A percentile compares a stretch with the other conserved stretches of the same genome.
phyloP scores from a whole-genome alignment of 1,140 invertebrate species.

The Ostrea denselamellosa region DNA sequence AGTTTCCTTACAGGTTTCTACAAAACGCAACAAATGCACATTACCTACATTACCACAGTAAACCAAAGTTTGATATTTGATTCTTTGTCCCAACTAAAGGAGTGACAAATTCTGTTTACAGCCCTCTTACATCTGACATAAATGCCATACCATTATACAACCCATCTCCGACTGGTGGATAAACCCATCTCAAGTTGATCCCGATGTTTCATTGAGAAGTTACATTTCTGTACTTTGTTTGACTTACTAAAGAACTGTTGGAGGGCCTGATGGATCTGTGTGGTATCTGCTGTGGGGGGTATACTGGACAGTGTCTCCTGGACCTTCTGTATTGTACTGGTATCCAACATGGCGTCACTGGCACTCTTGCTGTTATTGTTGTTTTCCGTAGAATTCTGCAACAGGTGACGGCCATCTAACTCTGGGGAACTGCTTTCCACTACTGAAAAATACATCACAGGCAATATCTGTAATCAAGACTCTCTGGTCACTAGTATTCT shows the following conservation, averaged over 20 bases:
- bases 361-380: not conserved
- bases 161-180: no score
- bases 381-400: not conserved
- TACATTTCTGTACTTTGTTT: not conserved
- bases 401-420: not conserved
- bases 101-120: no score
- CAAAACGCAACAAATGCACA: not conserved
- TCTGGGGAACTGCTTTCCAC: not conserved
- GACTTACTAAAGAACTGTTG: conserved; percentile 14
- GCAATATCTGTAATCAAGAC: not conserved
- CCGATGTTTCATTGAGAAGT: no score
- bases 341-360: not conserved
- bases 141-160: no score
- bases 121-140: no score
- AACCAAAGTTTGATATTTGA: no score
- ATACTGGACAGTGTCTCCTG: not conserved
- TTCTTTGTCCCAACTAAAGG: no score
- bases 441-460: not conserved
- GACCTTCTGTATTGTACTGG: not conserved
- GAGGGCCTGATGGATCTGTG: not conserved
- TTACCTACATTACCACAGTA: not conserved
- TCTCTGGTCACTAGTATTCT: no score
- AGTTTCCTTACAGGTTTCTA: not conserved
- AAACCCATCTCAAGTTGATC: no score
- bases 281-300: not conserved